phyloP scores from a whole-genome alignment of 2,888 invertebrate species.

The Philonicus albiceps region DNA sequence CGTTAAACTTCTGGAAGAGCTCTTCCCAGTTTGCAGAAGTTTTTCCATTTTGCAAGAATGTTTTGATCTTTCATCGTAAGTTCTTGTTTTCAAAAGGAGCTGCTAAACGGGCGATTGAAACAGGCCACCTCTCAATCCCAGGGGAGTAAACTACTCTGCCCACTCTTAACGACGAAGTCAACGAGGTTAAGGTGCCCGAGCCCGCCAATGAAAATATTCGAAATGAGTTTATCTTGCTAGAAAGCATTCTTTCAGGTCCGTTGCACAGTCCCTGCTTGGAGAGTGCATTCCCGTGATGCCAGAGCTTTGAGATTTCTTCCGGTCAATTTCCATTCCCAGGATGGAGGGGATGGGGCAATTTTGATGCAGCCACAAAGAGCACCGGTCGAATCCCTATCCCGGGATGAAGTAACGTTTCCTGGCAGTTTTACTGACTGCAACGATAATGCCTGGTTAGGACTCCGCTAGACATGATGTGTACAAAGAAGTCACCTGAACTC shows the following conservation, averaged over 20 bases:
- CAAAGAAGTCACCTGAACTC: background rate
- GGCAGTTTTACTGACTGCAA: background rate
- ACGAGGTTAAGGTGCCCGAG: background rate
- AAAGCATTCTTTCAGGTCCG: background rate
- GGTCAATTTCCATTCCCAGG: constrained; percentile 6
- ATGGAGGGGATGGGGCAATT: background rate
- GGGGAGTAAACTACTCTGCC: background rate
- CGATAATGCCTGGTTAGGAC: background rate
- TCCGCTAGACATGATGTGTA: background rate
- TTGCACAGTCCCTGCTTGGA: background rate
- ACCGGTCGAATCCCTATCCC: background rate
- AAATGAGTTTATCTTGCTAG: background rate
- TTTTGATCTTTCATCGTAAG: background rate
- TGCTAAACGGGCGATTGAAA: background rate
- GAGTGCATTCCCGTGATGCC: background rate
- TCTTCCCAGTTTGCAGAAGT: background rate
- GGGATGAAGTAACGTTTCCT: background rate
- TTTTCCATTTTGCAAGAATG: background rate
- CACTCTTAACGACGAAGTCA: background rate
- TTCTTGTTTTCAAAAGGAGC: background rate
- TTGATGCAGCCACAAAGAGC: constrained; percentile 14
- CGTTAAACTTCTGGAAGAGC: background rate
- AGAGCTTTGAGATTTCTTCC: background rate
- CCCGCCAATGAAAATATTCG: background rate
- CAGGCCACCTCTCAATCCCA: background rate